A percentile compares a stretch with the other conserved stretches of the same genome.
These are phyloP conservation scores for Latrodectus hesperus DNA, from an alignment of 2,888 invertebrate genomes.

Conservation along the genomic window DNA sequence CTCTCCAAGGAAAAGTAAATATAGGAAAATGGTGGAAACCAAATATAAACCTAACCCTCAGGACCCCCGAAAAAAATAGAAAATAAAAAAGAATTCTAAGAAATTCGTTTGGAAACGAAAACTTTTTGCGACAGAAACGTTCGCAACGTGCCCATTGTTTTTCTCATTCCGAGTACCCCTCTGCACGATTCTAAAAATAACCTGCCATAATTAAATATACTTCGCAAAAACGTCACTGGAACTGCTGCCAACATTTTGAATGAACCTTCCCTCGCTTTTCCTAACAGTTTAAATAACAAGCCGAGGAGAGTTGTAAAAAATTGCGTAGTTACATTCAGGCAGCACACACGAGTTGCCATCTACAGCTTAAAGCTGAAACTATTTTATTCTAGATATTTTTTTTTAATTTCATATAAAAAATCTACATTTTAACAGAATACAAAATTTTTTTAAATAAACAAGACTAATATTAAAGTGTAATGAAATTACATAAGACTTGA, in stretches of 20 bases:
- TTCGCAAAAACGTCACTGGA: not conserved
- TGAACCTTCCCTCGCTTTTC: not conserved
- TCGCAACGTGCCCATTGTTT: not conserved
- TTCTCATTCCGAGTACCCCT: not conserved
- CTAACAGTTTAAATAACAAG: not conserved
- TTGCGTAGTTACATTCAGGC: not conserved
- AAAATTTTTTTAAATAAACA: too few species aligned
- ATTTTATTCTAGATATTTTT: not conserved
- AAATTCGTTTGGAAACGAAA: not conserved
- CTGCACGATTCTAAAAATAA: not conserved
- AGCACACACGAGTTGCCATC: not conserved
- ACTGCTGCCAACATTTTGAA: not conserved
- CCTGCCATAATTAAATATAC: not conserved
- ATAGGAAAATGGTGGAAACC: not conserved
- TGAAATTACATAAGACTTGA: too few species aligned
- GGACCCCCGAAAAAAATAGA: not conserved
- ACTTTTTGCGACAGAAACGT: not conserved
- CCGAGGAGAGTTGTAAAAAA: not conserved
- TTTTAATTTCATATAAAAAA: too few species aligned
- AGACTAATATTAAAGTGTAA: too few species aligned
- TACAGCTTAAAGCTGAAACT: not conserved
- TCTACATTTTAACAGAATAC: too few species aligned
- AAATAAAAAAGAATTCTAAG: not conserved
- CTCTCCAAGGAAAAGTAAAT: not conserved
- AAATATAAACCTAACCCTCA: not conserved